phyloP scores from a whole-genome alignment of 2,888 invertebrate species.

The Falcaria lacertinaria region DNA sequence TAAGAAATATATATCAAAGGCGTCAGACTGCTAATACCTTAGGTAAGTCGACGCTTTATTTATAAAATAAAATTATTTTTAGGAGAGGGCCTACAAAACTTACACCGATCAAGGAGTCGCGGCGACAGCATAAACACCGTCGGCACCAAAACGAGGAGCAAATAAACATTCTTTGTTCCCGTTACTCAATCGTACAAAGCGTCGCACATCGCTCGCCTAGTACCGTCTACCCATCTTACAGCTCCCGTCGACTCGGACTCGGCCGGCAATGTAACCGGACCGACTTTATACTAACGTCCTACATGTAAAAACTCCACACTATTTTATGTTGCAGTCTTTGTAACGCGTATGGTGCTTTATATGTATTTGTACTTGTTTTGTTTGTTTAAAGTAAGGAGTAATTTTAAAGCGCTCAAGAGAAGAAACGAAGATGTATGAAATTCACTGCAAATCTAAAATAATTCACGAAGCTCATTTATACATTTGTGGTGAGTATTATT shows the following conservation, averaged over 20 bases:
- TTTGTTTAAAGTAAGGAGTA: constrained; percentile 20
- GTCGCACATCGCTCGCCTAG: constrained; percentile 29
- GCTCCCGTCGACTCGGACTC: constrained; percentile 25
- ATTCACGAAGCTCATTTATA: background rate
- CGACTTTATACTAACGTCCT: constrained; percentile 60
- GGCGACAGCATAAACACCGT: constrained; percentile 88
- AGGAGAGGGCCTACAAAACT: constrained; percentile 83
- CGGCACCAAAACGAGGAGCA: constrained; percentile 78
- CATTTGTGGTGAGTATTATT: background rate
- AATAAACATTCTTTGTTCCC: constrained; percentile 41
- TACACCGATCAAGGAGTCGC: constrained; percentile 90
- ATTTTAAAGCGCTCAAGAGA: constrained; percentile 5
- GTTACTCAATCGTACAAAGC: no score
- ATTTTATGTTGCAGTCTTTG: constrained; percentile 58
- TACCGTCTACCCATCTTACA: constrained; percentile 20
- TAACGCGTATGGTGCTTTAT: constrained; percentile 68
- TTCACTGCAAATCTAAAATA: constrained; percentile 1
- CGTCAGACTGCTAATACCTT: no score
- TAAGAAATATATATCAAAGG: no score
- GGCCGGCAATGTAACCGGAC: constrained; percentile 47
- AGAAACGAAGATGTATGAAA: constrained; percentile 3
- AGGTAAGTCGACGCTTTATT: no score
- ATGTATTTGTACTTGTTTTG: constrained; percentile 42
- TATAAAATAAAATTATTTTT: no score
- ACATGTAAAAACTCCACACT: constrained; percentile 15